Conservation (phyloP, 1,140 invertebrate species). For the Ylistrum balloti region DNA sequence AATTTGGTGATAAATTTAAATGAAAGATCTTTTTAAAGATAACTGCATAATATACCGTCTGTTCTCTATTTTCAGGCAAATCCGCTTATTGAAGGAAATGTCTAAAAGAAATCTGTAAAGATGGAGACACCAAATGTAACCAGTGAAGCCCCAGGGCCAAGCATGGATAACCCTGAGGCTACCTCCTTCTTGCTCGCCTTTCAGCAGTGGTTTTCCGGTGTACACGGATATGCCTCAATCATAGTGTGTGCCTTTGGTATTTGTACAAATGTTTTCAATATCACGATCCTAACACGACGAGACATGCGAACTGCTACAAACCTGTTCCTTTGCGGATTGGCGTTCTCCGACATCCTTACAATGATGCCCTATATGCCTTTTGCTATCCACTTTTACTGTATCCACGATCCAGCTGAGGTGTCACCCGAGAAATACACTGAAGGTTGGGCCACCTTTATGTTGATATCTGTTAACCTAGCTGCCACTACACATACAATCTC, state of each 20-base stretch:
- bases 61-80: neutral
- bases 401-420: constrained; percentile 62
- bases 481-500: constrained; percentile 95
- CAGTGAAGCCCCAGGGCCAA: neutral
- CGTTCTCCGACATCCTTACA: constrained; percentile 92
- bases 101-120: neutral
- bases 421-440: constrained; percentile 72
- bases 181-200: constrained; percentile 47
- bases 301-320: constrained; percentile 92
- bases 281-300: constrained; percentile 93
- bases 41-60: neutral
- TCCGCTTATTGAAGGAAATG: neutral
- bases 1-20: neutral
- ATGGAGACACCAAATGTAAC: neutral
- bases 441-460: constrained; percentile 76
- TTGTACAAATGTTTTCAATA: constrained; percentile 93
- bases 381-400: constrained; percentile 86
- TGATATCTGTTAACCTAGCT: constrained; percentile 85
- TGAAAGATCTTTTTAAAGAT: neutral
- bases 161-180: neutral
- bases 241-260: constrained; percentile 93
- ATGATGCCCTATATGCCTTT: constrained; percentile 95
- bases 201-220: constrained; percentile 77
- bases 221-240: constrained; percentile 89
- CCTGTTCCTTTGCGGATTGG: constrained; percentile 91